phyloP scores from a whole-genome alignment of 1,140 invertebrate genomes.

The Conus betulinus region DNA sequence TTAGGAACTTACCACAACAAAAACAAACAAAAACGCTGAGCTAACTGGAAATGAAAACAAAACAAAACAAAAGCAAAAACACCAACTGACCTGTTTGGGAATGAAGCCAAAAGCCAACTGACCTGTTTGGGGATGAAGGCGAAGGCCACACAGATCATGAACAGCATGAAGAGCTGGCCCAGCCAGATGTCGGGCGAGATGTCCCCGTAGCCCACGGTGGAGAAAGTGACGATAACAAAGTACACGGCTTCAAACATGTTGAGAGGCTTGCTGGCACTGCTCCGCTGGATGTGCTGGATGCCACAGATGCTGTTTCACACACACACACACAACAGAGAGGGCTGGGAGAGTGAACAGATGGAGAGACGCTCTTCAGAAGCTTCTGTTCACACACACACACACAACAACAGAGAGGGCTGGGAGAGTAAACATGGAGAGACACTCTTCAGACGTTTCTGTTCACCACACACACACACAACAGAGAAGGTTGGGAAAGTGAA shows the following conservation, averaged over 20 bases:
- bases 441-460: too few species aligned
- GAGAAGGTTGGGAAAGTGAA: too few species aligned
- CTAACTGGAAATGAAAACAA: too few species aligned
- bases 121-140: slow-evolving; percentile 96
- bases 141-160: slow-evolving; percentile 94
- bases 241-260: slow-evolving; percentile 96
- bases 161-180: slow-evolving; percentile 95
- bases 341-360: not conserved
- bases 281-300: slow-evolving; percentile 96
- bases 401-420: not conserved
- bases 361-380: not conserved
- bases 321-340: not conserved
- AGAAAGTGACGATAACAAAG: slow-evolving; percentile 98
- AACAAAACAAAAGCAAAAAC: too few species aligned
- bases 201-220: slow-evolving; percentile 87
- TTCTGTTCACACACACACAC: not conserved
- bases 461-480: too few species aligned
- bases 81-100: too few species aligned
- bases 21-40: too few species aligned
- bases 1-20: too few species aligned
- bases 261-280: slow-evolving; percentile 83
- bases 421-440: not conserved
- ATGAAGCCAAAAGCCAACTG: not conserved
- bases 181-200: slow-evolving; percentile 97
- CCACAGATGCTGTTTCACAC: slow-evolving; percentile 86